Evolutionary conservation across 2,888 invertebrate genomes (phyloP), one percentile per base, ranked within the genome.

Genomic region (Punctoribates punctum): DNA sequence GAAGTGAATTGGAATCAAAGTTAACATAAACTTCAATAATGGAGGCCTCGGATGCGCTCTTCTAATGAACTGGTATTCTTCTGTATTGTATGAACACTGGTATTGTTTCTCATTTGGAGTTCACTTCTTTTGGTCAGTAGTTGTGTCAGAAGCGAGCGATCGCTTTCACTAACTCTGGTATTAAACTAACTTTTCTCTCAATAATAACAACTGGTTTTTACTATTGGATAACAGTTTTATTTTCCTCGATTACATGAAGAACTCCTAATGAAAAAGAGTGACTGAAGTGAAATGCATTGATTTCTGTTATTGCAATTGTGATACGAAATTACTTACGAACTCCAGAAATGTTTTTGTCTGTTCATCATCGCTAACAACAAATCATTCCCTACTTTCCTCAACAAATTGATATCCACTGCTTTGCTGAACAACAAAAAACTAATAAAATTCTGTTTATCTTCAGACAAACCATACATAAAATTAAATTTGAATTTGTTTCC

Each of bases 11-110:
- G 57, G 25, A 57, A 57, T 57, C 25, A 2, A 25, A 57, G 57
- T 57, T 57, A 57, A 57, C 57, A 57, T 57, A 57, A 54, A 57
- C 57, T 57, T 57, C 15, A 57, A 57, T 57, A 57, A 57, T 57
- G n/a, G n/a, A n/a, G n/a, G n/a, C n/a, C n/a, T n/a, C n/a, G 57
- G 57, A 57, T 57, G 23, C 15, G 25, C 23, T 57, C 57, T 57
- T 57, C 25, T 57, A 57, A 57, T 57, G 57, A 57, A 57, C 57
- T 25, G 11, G 4, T 54, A 48, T n/a, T 54, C 8, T 57, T 25
- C 25, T 25, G 2, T 25, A 57, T 57, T 57, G 25, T 57, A 57
- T 25, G 57, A 57, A 25, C 57, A 57, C 57, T 57, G 13, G 25
- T 57, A 57, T 57, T 57, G 57, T 57, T 57, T 57, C 57, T 57